Percentiles rank a stretch among this genome's conserved stretches.
Conservation (phyloP, 2,797 vertebrate genomes). For the Characodon lateralis region DNA sequence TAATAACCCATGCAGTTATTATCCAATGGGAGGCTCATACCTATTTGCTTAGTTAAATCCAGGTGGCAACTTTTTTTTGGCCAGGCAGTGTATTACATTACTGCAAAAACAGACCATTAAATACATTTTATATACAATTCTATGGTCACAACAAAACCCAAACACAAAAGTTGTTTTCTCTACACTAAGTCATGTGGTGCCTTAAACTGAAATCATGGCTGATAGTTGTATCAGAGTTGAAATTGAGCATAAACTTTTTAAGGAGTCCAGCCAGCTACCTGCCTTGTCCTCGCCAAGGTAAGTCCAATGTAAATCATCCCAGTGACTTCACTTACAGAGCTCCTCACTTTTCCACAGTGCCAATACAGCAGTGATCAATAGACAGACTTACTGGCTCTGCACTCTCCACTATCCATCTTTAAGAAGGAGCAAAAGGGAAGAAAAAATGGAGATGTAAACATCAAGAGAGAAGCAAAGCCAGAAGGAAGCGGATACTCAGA, state of each 20-base stretch:
- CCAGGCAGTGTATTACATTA: no score
- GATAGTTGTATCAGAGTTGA: slow-evolving; percentile 5
- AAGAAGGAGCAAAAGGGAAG: slow-evolving; percentile 34
- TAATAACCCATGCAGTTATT: no score
- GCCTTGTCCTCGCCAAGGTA: slow-evolving; percentile 12
- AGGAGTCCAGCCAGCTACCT: slow-evolving; percentile 27
- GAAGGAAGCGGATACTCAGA: slow-evolving; percentile 36
- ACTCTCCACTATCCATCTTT: slow-evolving; percentile 63
- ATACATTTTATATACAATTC: background rate
- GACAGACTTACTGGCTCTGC: slow-evolving; percentile 54
- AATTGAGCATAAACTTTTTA: slow-evolving; percentile 36
- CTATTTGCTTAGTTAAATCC: no score
- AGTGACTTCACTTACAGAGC: slow-evolving; percentile 53
- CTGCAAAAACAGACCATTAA: background rate
- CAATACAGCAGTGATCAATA: slow-evolving; percentile 60
- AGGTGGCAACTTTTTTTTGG: no score
- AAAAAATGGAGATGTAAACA: slow-evolving; percentile 35
- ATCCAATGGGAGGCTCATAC: no score
- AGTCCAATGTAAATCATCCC: slow-evolving; percentile 43
- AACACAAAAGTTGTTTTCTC: slow-evolving; percentile 3
- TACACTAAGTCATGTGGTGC: background rate
- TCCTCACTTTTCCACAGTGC: slow-evolving; percentile 45
- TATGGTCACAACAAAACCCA: background rate
- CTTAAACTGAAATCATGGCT: slow-evolving; percentile 7
- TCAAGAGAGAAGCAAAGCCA: slow-evolving; percentile 34